phyloP scores from a whole-genome alignment of 2,888 invertebrate genomes.

The Xanthia togata region DNA sequence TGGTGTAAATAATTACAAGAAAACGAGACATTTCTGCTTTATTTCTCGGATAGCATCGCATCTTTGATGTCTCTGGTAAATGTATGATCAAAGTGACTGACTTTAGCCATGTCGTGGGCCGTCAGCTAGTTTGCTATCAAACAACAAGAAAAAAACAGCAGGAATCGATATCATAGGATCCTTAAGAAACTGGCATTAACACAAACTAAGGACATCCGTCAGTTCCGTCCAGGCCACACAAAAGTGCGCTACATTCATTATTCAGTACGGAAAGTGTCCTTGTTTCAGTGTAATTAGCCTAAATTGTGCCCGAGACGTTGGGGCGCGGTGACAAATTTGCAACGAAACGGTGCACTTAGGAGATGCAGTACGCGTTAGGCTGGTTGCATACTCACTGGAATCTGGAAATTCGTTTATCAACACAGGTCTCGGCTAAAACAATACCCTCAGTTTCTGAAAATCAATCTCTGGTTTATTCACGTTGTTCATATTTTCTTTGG shows the following conservation, averaged over 20 bases:
- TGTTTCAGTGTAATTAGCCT: constrained; percentile 69
- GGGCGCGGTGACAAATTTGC: constrained; percentile 65
- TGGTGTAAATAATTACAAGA: background rate
- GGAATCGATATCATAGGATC: background rate
- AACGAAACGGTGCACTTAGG: constrained; percentile 65
- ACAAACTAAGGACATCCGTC: constrained; percentile 10
- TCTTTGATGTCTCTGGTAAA: background rate
- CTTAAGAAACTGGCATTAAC: background rate
- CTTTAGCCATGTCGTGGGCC: no score
- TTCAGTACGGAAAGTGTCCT: constrained; percentile 62
- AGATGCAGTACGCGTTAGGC: constrained; percentile 58
- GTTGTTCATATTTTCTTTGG: background rate
- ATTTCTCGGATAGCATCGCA: background rate
- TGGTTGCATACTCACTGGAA: constrained; percentile 37
- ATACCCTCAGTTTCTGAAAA: background rate
- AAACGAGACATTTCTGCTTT: no score
- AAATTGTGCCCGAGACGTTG: constrained; percentile 64
- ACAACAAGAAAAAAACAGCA: background rate
- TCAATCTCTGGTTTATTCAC: background rate
- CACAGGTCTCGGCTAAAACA: background rate
- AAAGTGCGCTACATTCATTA: constrained; percentile 63
- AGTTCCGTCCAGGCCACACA: constrained; percentile 30
- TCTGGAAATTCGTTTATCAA: background rate
- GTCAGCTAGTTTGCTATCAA: background rate
- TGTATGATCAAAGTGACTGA: no score